Percentiles rank a stretch among this genome's conserved stretches.
Evolutionary conservation across 2,797 vertebrate species (phyloP).

Genomic region (Columba guinea): DNA sequence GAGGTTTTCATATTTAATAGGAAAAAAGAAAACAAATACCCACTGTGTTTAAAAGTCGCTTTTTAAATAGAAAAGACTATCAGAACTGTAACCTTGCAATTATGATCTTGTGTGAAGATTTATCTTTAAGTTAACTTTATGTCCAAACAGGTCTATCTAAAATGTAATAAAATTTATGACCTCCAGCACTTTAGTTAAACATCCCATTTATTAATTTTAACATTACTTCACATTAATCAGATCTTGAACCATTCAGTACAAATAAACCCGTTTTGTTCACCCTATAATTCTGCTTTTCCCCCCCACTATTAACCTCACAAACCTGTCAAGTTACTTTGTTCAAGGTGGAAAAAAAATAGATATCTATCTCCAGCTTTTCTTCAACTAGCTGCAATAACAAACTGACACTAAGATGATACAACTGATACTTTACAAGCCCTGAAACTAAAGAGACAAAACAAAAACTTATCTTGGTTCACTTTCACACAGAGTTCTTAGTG

Average conservation of each 20-base stretch:
- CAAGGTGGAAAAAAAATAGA: background rate
- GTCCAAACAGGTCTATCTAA: background rate
- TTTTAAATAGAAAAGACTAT: background rate
- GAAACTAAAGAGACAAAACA: background rate
- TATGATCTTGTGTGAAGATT: background rate
- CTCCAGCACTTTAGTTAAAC: background rate
- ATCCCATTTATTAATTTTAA: background rate
- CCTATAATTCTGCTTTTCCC: background rate
- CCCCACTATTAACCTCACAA: background rate
- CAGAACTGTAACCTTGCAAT: background rate
- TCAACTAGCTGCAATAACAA: background rate
- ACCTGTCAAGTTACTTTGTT: background rate
- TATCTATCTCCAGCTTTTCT: background rate
- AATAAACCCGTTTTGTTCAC: background rate
- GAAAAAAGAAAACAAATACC: background rate
- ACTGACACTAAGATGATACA: background rate
- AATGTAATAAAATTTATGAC: background rate
- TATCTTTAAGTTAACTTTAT: background rate
- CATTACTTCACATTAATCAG: background rate
- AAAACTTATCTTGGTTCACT: background rate
- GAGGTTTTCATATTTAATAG: background rate
- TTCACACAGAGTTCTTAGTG: background rate
- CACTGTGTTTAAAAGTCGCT: background rate
- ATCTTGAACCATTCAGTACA: background rate
- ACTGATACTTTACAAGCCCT: background rate